Evolutionary conservation across 1,140 invertebrate species (phyloP).

Genomic region (Yoshiicerus persimilis): DNA sequence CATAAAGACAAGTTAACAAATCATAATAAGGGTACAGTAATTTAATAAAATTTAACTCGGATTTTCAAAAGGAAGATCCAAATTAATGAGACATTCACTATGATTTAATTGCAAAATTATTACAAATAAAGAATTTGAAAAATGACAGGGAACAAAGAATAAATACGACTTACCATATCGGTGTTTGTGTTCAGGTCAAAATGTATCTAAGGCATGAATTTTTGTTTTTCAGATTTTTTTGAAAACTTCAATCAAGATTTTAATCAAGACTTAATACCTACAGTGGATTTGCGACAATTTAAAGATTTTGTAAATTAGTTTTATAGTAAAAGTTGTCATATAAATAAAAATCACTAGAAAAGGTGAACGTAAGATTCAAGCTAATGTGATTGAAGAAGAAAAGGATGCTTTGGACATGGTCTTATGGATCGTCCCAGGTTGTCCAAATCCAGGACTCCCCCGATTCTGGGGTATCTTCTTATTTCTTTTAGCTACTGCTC

Average conservation of each 20-base stretch:
- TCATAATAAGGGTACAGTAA: too few species aligned
- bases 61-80: too few species aligned
- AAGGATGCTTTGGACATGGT: constrained; percentile 47
- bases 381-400: not conserved
- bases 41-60: too few species aligned
- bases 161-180: too few species aligned
- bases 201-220: too few species aligned
- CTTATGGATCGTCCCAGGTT: constrained; percentile 41
- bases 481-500: not conserved
- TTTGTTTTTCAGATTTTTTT: not conserved
- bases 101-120: too few species aligned
- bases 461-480: not conserved
- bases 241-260: not conserved
- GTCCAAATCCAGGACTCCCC: not conserved
- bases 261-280: not conserved
- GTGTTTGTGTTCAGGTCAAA: too few species aligned
- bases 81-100: too few species aligned
- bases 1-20: too few species aligned
- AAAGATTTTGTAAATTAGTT: not conserved
- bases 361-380: not conserved
- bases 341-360: not conserved
- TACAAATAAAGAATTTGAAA: too few species aligned
- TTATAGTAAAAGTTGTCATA: not conserved
- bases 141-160: too few species aligned
- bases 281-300: not conserved